Base-by-base conservation (phyloP, 1,140 invertebrate genomes). In the Ostrea denselamellosa region DNA sequence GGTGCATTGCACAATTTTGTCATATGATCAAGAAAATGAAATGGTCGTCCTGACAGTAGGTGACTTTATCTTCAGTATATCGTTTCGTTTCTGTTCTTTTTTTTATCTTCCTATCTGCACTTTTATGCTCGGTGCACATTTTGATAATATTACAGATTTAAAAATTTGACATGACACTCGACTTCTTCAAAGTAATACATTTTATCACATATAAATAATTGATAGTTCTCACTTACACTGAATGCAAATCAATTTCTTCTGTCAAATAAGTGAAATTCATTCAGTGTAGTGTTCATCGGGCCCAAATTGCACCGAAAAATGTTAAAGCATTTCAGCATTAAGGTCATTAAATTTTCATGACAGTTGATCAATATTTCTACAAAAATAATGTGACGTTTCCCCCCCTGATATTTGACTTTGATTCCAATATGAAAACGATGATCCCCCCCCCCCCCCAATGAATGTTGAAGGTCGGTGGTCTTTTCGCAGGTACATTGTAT, bases 131-230 rank as follows among this genome's bases (percentile, higher is more conserved):
- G 68, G 68, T 77, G 68, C 68, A 77, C 68, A 34, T 77, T 17
- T 34, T 14, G 68, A 77, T 77, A 9, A 44, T 77, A 34, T 77
- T 77, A 77, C 68, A 77, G 68, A 77, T 28, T 77, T 77, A 34
- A 12, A 12, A 77, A 44, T 62, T 77, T 77, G 68, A 77, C 68
- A 34, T 77, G 68, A 77, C 68, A 77, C 25, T 62, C 17, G 56
- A 62, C n/a, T 62, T 62, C 17, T 68, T 77, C 25, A 17, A 77
- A 77, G 25, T 77, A 77, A 25, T 34, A 77, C 68, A 77, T 77
- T 77, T 77, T 77, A 34, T 28, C 68, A 77, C 28, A 77, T 77
- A 28, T 34, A 34, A 77, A 77, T 77, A 34, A 77, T 77, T 77
- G 68, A 77, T 77, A 14, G 68, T 34, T 77, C 65, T 68, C 8